Percentiles rank a stretch among this genome's conserved stretches.
Evolutionary conservation across 2,888 invertebrate genomes (phyloP).

Genomic region (Papilio gigon): DNA sequence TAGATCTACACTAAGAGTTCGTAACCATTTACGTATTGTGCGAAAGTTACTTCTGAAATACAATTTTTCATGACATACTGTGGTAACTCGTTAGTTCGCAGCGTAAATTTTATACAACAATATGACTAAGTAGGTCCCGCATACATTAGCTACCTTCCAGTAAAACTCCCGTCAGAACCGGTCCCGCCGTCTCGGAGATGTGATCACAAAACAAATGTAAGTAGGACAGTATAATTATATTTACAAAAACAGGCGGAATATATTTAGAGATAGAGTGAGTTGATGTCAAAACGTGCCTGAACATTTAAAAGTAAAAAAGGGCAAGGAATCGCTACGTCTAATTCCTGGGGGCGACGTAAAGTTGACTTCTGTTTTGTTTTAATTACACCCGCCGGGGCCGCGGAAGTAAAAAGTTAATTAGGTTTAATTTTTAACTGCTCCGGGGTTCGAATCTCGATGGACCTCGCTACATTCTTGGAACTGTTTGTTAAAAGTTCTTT

Average conservation of each 20-base stretch:
- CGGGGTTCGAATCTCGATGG: constrained; percentile 57
- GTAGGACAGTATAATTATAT: not conserved
- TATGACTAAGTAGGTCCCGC: too few relatives aligned
- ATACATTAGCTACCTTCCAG: too few relatives aligned
- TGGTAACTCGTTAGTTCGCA: too few relatives aligned
- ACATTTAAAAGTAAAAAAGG: constrained; percentile 48
- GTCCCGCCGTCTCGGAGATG: too few relatives aligned
- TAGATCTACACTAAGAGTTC: too few relatives aligned
- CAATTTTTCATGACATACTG: too few relatives aligned
- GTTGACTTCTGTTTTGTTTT: constrained; percentile 75
- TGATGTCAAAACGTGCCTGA: constrained; percentile 33
- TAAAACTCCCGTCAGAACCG: too few relatives aligned
- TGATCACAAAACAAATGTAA: not conserved
- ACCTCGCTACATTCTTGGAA: constrained; percentile 31
- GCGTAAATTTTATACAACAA: too few relatives aligned
- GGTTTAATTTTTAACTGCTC: constrained; percentile 72
- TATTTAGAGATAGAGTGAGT: constrained; percentile 24
- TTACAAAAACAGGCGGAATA: not conserved
- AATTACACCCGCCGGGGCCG: constrained; percentile 65
- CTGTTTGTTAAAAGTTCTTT: constrained; percentile 39
- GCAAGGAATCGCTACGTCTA: constrained; percentile 51
- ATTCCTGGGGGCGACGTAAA: constrained; percentile 69
- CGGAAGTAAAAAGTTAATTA: constrained; percentile 76
- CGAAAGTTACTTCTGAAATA: too few relatives aligned
- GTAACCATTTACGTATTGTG: too few relatives aligned